Evolutionary conservation across 1,140 invertebrate species (phyloP), one percentile per base, ranked within the genome.

Genomic region (Formica selysi): DNA sequence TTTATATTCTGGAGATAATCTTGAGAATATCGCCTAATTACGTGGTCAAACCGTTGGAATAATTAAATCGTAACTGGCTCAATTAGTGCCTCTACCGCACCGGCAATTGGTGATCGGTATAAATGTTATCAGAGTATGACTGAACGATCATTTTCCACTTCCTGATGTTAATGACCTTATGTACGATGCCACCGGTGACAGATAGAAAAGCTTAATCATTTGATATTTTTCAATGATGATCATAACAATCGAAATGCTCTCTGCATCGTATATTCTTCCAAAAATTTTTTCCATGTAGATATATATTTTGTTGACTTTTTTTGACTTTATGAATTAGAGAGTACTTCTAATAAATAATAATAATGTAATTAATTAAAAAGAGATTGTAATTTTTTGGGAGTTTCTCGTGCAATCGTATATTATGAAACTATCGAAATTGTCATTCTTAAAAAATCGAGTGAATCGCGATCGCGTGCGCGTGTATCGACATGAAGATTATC

Each of bases 101-200:
- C 5, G 19, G 51, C 67, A 26, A 83, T 83, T 8, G 78, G 36
- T 29, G 38, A 76, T 84, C 62, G 44, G 26, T 44, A 38, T 54
- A n/a, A 64, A 67, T 65, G 67, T 78, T 78, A 87, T 85, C 71
- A 86, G 87, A 76, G 57, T 87, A 76, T 88, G 73, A 88, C 86
- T 29, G 32, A 26, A 86, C 26, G 79, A 38, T 84, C 32, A n/a
- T 71, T 78, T 86, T 87, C 13, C 19, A 61, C 71, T 80, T 79
- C 54, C 51, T 57, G 54, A 26, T 65, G 68, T 59, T 57, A 36
- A 26, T 44, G n/a, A 84, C 68, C 76, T 86, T 74, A 26, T 10
- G 13, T 44, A 29, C 19, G n/a, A 70, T 44, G 13, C 13, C 2
- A 67, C 5, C 67, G 19, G 2, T 29, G 16, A 71, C 29, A 54